Evolutionary conservation across 2,797 vertebrate species (phyloP), one percentile per base, ranked within the genome.

Genomic region (Ctenosaura bakeri): DNA sequence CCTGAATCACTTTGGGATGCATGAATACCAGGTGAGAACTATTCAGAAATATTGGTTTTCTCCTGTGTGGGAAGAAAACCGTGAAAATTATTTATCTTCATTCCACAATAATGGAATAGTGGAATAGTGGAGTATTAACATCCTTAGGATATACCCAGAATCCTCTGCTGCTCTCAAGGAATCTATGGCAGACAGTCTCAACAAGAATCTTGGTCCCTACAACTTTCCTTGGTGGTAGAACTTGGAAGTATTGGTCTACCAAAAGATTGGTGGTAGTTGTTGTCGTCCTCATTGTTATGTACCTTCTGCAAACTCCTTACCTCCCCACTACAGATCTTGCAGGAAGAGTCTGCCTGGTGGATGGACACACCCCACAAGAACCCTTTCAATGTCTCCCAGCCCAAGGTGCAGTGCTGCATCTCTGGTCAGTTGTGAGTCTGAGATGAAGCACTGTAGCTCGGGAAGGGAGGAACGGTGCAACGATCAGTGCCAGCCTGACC

Each of bases 381-480:
- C 81, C 79, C 90, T 0, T 24, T 91, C 91, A 85, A 90, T 97
- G 96, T 98, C 96, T 97, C 97, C 98, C 97, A 97, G 98, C 99
- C 98, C 98, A 96, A 95, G 99, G 99, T 99, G 99, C 99, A 99
- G 99, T 99, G 99, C 99, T 99, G 99, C 99, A 99, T 99, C 99
- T 99, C 99, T 99, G 99, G 99, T 99, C 98, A 99, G 97, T 98
- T 98, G 98, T 98, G 99, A 99, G 99, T 99, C 99, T 99, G 99
- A 99, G 99, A 99, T 99, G 99, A 99, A 99, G 99, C 99, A 99
- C 99, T 99, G 99, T 99, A 99, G 99, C 99, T 99, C 99, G 96
- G 99, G 99, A 99, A 98, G 95, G 97, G 98, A 95, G 97, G 97
- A 97, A 88, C 92, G 96, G 93, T 69, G 10, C 97, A 91, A 81